Evolutionary conservation across 1,140 invertebrate species (phyloP).

Genomic region (Branchinecta lynchi): DNA sequence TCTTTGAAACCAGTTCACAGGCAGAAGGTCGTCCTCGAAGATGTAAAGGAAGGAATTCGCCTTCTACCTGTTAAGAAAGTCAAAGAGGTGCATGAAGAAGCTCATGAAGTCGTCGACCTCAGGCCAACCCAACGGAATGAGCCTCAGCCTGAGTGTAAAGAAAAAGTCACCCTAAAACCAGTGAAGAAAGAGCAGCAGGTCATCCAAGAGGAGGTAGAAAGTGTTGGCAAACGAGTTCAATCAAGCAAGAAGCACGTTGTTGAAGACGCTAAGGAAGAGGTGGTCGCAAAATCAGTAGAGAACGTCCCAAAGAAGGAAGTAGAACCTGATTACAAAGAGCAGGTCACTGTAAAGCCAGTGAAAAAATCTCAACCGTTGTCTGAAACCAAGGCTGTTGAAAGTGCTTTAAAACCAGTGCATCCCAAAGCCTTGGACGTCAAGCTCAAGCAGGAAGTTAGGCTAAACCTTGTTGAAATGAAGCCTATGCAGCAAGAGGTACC

Average conservation of each 20-base stretch:
- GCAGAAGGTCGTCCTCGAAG: conserved; percentile 14
- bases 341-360: conserved; percentile 10
- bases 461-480: no score
- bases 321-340: background rate
- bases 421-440: no score
- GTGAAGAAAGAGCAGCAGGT: background rate
- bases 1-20: conserved; percentile 19
- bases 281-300: background rate
- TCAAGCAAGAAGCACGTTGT: background rate
- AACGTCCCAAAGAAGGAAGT: background rate
- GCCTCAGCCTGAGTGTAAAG: background rate
- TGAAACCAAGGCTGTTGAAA: conserved; percentile 10
- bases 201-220: background rate
- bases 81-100: no score
- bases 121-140: no score
- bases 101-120: no score
- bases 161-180: conserved; percentile 10
- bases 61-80: background rate
- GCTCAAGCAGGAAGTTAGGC: no score
- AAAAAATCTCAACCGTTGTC: conserved; percentile 15
- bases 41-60: conserved; percentile 19
- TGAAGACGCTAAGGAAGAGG: background rate
- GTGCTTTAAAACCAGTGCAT: background rate
- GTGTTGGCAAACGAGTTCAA: background rate
- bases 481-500: no score